phyloP scores from a whole-genome alignment of 2,797 vertebrate species.

The Euthynnus affinis region DNA sequence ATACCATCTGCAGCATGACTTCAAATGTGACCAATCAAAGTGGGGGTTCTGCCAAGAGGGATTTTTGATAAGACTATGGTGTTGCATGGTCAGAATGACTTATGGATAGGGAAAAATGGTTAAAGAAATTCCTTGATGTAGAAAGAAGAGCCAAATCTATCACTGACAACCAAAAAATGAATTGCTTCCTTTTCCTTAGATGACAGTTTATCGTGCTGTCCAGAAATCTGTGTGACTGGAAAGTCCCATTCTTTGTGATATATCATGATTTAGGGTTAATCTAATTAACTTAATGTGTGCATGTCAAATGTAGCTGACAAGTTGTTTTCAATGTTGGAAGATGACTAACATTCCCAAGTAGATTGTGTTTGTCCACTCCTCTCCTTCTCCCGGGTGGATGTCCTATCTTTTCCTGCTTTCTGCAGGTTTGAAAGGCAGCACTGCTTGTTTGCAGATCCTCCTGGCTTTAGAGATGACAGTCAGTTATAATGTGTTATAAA shows the following conservation, averaged over 20 bases:
- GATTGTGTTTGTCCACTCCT: constrained; percentile 58
- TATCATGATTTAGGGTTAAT: constrained; percentile 22
- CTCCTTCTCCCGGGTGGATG: constrained; percentile 19
- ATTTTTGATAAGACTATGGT: constrained; percentile 21
- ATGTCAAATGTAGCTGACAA: constrained; percentile 36
- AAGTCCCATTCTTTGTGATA: neutral
- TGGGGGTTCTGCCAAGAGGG: constrained; percentile 2
- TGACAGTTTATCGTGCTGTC: neutral
- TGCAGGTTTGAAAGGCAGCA: constrained; percentile 7
- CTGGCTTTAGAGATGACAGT: constrained; percentile 64
- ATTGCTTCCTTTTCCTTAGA: neutral
- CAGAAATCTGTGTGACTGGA: neutral
- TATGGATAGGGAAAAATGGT: neutral
- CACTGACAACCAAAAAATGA: neutral
- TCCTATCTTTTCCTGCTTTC: constrained; percentile 10
- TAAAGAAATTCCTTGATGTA: neutral
- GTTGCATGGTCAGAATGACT: constrained; percentile 5
- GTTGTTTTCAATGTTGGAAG: constrained; percentile 16
- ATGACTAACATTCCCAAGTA: constrained; percentile 44
- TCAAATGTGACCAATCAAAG: constrained; percentile 29
- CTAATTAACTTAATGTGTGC: constrained; percentile 10
- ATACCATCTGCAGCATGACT: constrained; percentile 23
- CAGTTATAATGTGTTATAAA: constrained; percentile 76
- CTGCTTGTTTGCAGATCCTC: constrained; percentile 47
- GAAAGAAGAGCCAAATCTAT: neutral